phyloP scores from a whole-genome alignment of 2,113 vertebrate species.

The Natator depressus region DNA sequence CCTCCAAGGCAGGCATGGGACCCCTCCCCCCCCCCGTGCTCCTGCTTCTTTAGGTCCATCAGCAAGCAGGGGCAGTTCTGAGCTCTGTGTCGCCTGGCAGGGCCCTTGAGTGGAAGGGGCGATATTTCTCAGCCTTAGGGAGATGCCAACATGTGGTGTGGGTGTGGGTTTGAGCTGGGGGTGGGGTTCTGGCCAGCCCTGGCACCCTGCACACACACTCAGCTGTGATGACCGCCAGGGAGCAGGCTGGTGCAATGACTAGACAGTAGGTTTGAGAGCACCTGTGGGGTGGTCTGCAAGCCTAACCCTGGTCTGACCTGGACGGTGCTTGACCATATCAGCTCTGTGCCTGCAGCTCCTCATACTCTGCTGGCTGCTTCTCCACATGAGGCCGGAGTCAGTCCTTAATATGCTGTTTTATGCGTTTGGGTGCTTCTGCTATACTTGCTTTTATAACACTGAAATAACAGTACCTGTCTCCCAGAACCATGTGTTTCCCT shows the following conservation, averaged over 20 bases:
- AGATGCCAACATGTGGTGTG: accelerated
- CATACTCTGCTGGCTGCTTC: not conserved
- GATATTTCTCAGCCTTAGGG: not conserved
- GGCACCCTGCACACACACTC: not conserved
- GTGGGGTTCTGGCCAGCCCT: not conserved
- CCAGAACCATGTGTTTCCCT: not conserved
- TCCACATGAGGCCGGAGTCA: not conserved
- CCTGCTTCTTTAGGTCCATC: not conserved
- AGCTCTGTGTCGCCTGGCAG: not conserved
- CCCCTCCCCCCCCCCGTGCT: accelerated
- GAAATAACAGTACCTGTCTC: not conserved
- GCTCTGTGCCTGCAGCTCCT: not conserved
- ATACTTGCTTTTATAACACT: not conserved
- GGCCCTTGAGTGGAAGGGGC: not conserved
- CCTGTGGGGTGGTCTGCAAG: not conserved
- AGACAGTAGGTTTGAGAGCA: not conserved
- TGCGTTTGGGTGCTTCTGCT: not conserved
- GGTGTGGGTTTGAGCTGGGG: not conserved
- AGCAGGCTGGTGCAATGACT: not conserved
- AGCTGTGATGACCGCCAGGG: not conserved
- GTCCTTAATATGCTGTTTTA: not conserved
- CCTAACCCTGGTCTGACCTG: not conserved
- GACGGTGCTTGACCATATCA: not conserved
- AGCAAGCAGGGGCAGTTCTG: not conserved
- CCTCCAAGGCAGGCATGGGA: too few species aligned